Evolutionary conservation across 92 coral and sea anemone genomes (phyloP).

Genomic region (Actinernus sp.): DNA sequence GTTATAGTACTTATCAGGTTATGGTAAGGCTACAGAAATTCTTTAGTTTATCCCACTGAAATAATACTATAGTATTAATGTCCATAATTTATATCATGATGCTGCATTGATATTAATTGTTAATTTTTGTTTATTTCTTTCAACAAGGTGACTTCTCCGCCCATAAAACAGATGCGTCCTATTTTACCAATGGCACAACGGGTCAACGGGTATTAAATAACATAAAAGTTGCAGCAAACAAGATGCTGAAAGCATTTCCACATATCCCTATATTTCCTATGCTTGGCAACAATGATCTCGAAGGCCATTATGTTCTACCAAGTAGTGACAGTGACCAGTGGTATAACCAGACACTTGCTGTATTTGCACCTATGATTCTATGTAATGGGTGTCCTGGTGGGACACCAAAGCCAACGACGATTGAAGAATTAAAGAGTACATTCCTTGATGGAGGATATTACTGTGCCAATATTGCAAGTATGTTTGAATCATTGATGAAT

Average conservation of each 20-base stretch:
- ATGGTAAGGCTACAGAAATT: no score
- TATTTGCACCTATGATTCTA: conserved; percentile 78
- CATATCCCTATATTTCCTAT: conserved; percentile 82
- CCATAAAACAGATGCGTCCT: conserved; percentile 53
- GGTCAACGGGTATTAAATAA: conserved; percentile 58
- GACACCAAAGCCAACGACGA: conserved; percentile 36
- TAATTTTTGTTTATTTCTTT: not conserved
- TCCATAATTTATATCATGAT: no score
- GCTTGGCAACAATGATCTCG: conserved; percentile 95
- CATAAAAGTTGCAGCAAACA: conserved; percentile 49
- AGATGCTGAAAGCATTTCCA: conserved; percentile 57
- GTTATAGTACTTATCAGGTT: no score
- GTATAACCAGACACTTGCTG: conserved; percentile 69
- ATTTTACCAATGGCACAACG: conserved; percentile 45
- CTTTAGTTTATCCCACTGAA: no score
- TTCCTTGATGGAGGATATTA: conserved; percentile 68
- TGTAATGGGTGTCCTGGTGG: conserved; percentile 52
- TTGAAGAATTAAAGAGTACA: conserved; percentile 34
- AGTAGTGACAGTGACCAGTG: conserved; percentile 50
- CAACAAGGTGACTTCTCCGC: conserved; percentile 81
- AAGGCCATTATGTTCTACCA: conserved; percentile 90
- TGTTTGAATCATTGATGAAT: no score
- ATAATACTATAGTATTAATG: no score
- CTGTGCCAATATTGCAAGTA: conserved; percentile 45
- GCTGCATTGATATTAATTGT: not conserved